Base-by-base conservation (phyloP, 2,113 vertebrate species). In the Forbesichthys papilliferus region DNA sequence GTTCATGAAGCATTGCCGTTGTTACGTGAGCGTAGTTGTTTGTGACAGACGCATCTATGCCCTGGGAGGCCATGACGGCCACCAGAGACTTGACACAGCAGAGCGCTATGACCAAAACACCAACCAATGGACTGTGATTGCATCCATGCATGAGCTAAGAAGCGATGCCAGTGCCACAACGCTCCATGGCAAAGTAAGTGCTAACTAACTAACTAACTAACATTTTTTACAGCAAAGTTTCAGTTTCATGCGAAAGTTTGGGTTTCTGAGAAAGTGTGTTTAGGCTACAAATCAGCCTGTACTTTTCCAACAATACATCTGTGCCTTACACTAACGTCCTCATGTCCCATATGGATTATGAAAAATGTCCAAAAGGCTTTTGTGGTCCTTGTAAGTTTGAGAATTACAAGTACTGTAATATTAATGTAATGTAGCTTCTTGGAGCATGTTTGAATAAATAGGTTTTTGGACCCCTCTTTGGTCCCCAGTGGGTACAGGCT, bases 51-150 rank as follows among this genome's bases (percentile, higher is more conserved):
- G 81, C 61, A 93, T 95, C 81, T 96, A 96, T 0, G 94, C 95
- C 83, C 93, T 96, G 90, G 95, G 95, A 2, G 93, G 94, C 7
- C 95, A 91, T 14, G 93, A 95, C 0, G 94, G 95, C 8, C 85
- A 92, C 0, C 64, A 53, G 14, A 88, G 92, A 3, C 92, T 95
- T 66, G 94, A 90, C 83, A 94, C 93, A 0, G 93, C 90, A 0
- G 95, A 96, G n/a, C 77, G 80, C 0, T 95, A 94, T 0, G 69
- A 95, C 53, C 93, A 94, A 0, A 89, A 93, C 73, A 92, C 87
- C 10, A 95, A 95, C 73, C 93, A 94, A 62, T 96, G 95, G 94
- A 94, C 84, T 0, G 77, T 94, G 54, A 93, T 96, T 0, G 73
- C 90, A 33, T 82, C 93, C 74, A 96, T 96, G 94, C 87, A 93